Evolutionary conservation across 2,888 invertebrate genomes (phyloP).

Genomic region (Bimastos eiseni): DNA sequence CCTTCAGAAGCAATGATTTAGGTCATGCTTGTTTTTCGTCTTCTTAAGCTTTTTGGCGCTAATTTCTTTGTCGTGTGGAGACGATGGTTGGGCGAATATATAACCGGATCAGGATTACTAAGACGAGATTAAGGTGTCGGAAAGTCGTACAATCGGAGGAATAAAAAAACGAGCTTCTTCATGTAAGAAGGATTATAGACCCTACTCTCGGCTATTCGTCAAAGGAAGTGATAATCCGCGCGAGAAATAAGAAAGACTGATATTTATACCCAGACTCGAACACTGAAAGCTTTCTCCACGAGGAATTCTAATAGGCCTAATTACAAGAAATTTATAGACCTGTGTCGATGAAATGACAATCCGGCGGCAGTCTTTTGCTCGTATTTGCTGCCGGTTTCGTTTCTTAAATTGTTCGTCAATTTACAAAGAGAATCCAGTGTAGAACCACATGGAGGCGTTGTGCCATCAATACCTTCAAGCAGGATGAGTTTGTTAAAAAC

Average conservation of each 20-base stretch:
- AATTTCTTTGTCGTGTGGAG: neutral
- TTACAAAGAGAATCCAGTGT: neutral
- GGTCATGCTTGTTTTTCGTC: neutral
- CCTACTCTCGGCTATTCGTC: neutral
- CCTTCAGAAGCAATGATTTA: neutral
- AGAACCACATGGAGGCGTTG: neutral
- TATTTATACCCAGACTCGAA: neutral
- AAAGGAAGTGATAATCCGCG: neutral
- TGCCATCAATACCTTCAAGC: neutral
- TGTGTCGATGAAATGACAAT: neutral
- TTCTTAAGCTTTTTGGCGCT: constrained; percentile 2
- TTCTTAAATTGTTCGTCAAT: neutral
- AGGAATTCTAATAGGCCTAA: neutral
- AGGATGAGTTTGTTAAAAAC: neutral
- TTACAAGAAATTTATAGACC: neutral
- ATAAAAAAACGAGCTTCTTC: neutral
- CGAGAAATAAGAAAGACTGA: neutral
- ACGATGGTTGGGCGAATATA: neutral
- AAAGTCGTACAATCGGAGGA: neutral
- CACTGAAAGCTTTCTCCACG: neutral
- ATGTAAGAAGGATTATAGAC: neutral
- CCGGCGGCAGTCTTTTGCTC: neutral
- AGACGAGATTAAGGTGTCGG: neutral
- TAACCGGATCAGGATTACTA: neutral
- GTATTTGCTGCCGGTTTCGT: neutral